phyloP scores from a whole-genome alignment of 2,888 invertebrate species.

The Tupiocoris notatus region DNA sequence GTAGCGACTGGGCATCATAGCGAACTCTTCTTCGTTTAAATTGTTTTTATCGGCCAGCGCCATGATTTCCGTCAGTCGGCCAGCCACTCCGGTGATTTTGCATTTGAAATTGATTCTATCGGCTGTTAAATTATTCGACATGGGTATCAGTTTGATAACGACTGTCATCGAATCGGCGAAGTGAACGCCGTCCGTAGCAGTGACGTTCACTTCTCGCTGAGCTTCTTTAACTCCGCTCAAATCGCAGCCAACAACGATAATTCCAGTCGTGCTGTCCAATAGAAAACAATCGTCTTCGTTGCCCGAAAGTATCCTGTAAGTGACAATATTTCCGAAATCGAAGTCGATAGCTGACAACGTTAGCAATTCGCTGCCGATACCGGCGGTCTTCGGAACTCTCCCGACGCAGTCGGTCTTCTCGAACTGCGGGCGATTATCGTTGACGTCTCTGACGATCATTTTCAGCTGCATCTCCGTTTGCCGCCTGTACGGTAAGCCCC shows the following conservation, averaged over 20 bases:
- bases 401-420: constrained; percentile 81
- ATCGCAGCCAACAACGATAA: constrained; percentile 79
- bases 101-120: constrained; percentile 64
- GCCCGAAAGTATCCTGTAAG: constrained; percentile 79
- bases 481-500: constrained; percentile 86
- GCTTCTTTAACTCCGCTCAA: constrained; percentile 66
- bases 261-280: constrained; percentile 75
- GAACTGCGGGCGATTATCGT: constrained; percentile 89
- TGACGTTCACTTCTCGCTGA: constrained; percentile 73
- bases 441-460: constrained; percentile 77
- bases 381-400: constrained; percentile 70
- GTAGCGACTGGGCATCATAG: constrained; percentile 73
- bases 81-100: constrained; percentile 78
- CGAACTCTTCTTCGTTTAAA: constrained; percentile 61
- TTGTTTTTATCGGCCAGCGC: constrained; percentile 79
- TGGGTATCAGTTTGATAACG: constrained; percentile 69
- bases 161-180: constrained; percentile 81
- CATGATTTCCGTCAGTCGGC: constrained; percentile 73
- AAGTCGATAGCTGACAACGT: constrained; percentile 90
- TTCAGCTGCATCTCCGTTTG: constrained; percentile 83
- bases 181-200: constrained; percentile 88
- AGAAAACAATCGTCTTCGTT: constrained; percentile 87
- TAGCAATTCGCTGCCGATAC: constrained; percentile 77
- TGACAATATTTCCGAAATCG: constrained; percentile 83
- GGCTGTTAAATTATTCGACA: constrained; percentile 55